Conservation (phyloP, 2,113 vertebrate species). For the Pungitius pungitius region DNA sequence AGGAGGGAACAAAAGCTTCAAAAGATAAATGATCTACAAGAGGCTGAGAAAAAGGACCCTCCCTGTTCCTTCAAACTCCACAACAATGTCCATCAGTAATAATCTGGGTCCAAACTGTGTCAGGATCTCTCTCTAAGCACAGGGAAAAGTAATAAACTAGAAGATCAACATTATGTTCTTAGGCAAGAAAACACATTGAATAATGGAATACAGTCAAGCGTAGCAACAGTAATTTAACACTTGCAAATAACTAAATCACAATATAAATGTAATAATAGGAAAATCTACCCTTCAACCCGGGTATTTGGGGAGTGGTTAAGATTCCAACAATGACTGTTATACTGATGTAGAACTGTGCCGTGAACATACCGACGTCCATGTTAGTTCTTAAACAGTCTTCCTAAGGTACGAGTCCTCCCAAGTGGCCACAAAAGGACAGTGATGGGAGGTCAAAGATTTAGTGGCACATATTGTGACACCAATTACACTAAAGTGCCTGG, state of each 20-base stretch:
- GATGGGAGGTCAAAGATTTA: not conserved
- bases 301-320: not conserved
- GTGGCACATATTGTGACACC: not conserved
- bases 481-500: not conserved
- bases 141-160: constrained; percentile 8
- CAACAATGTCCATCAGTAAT: constrained; percentile 35
- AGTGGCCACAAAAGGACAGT: not conserved
- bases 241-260: not conserved
- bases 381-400: not conserved
- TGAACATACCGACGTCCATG: not conserved
- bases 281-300: not conserved
- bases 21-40: constrained; percentile 50
- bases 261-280: not conserved
- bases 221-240: not conserved
- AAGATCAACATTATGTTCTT: not conserved
- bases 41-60: constrained; percentile 22
- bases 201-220: not conserved
- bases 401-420: not conserved
- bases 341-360: not conserved
- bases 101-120: constrained; percentile 9
- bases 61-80: constrained; percentile 27
- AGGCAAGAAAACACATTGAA: not conserved
- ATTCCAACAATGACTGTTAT: not conserved
- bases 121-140: not conserved
- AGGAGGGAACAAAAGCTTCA: constrained; percentile 48